A percentile compares a stretch with the other conserved stretches of the same genome.
Evolutionary conservation across 2,113 vertebrate genomes (phyloP).

Genomic region (Melanostigma gelatinosum): DNA sequence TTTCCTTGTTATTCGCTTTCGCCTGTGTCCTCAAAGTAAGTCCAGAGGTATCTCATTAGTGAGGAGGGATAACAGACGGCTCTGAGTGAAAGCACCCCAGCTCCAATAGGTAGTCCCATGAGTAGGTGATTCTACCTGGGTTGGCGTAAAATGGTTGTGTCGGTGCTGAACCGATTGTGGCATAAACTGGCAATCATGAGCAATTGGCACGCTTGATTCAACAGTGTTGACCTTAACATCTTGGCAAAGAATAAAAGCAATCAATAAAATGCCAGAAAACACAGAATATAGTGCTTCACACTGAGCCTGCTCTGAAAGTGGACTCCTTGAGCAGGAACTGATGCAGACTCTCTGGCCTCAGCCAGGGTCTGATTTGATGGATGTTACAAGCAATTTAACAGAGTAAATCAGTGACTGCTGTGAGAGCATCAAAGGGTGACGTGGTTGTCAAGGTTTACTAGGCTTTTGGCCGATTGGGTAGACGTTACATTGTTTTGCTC

Average conservation of each 20-base stretch:
- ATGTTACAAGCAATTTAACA: constrained; percentile 13
- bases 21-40: background rate
- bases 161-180: background rate
- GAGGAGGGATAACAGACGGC: background rate
- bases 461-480: constrained; percentile 2
- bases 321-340: background rate
- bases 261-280: background rate
- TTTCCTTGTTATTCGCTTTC: background rate
- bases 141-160: background rate
- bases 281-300: background rate
- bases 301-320: background rate
- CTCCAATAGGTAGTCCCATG: background rate
- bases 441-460: background rate
- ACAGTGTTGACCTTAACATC: no score
- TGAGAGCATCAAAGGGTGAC: constrained; percentile 15
- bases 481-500: constrained; percentile 12
- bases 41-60: background rate
- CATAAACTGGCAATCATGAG: background rate
- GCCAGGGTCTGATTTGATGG: constrained; percentile 1
- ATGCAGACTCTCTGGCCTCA: background rate
- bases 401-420: constrained; percentile 21
- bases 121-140: background rate
- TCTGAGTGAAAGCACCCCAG: no score
- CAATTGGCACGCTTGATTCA: no score
- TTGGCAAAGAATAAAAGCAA: background rate